Base-by-base conservation (phyloP, 2,113 vertebrate species). In the Sterrhoptilus dennistouni region DNA sequence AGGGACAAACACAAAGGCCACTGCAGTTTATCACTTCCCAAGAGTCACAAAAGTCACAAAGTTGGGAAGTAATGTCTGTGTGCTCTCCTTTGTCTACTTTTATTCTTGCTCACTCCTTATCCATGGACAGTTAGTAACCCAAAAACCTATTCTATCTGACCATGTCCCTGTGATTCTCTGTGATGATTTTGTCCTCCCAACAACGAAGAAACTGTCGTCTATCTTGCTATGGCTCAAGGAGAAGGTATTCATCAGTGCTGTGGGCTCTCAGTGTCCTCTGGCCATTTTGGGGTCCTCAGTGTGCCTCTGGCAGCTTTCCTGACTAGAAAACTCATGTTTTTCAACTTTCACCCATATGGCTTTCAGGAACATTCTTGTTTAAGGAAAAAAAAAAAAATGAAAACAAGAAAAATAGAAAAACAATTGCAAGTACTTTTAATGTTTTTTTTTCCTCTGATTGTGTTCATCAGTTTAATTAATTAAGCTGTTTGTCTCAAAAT, bases 401-500 rank as follows among this genome's bases (percentile, higher is more conserved):
- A 29, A 36, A 19, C 3, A 49, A 60, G 17, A 52, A 68, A 68
- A 86, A 18, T 1, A 76, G 18, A 69, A 50, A 17, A 77, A 29
- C 8, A 89, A 76, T 14, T 53, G 45, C 50, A 86, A 94, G 24
- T 38, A 20, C 60, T 89, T 93, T 63, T 63, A 54, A 27, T 47
- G 19, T 90, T 87, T 88, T 45, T 88, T 45, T 49, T 80, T 77
- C 42, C 71, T 69, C 63, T 1, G 5, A 31, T 88, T 77, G 31
- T 88, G 12, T 63, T 94, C 33, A 42, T 88, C 14, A 8, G 17
- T 70, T 60, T 82, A 84, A 90, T 85, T 80, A 81, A 78, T 70
- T 72, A 45, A 80, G 57, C 14, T 93, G 65, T 78, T 94, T 96
- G 83, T 86, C 54, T 92, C 68, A 63, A 47, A 93, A 96, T 77